Base-by-base conservation (phyloP, 2,797 vertebrate genomes). In the Dipus sagitta region DNA sequence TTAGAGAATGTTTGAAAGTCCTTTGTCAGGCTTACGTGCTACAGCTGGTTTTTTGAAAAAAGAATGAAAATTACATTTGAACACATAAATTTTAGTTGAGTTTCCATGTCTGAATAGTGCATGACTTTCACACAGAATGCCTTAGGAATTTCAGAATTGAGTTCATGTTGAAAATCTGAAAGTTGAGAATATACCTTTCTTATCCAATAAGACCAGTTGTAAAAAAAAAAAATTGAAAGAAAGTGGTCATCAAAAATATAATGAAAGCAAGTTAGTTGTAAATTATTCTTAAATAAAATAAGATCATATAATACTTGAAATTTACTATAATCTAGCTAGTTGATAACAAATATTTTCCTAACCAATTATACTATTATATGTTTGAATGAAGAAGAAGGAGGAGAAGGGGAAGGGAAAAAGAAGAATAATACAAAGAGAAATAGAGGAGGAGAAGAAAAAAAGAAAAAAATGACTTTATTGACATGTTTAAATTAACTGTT, bases 31-130 rank as follows among this genome's bases (percentile, higher is more conserved):
- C 26, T 90, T 94, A 83, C 24, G 28, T 88, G 28, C 32, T 78
- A 65, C 65, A 94, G 52, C 38, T 93, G 64, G n/a, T 38, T 32
- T 92, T 70, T 38, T 84, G 65, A 12, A 80, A 92, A 54, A 54
- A 52, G 67, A 76, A 86, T 60, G 71, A 77, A 92, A 94, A 76
- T 92, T 28, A 68, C 15, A 28, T 82, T 62, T 82, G 52, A 82
- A 67, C 23, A 79, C 34, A 83, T 64, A 13, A 23, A 54, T 80
- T 91, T 52, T 85, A 47, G 58, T 79, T 71, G 65, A 92, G 5
- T 65, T 90, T 90, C 67, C 15, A 92, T 93, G 78, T 84, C 30
- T 91, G 72, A 89, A 84, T 76, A 79, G 74, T 82, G 28, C 23
- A 15, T 79, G 15, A 15, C 77, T 65, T 75, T 94, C 47, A 28